Percentiles rank a stretch among this genome's conserved stretches.
Evolutionary conservation across 2,797 vertebrate species (phyloP).

Genomic region (Artibeus lituratus): DNA sequence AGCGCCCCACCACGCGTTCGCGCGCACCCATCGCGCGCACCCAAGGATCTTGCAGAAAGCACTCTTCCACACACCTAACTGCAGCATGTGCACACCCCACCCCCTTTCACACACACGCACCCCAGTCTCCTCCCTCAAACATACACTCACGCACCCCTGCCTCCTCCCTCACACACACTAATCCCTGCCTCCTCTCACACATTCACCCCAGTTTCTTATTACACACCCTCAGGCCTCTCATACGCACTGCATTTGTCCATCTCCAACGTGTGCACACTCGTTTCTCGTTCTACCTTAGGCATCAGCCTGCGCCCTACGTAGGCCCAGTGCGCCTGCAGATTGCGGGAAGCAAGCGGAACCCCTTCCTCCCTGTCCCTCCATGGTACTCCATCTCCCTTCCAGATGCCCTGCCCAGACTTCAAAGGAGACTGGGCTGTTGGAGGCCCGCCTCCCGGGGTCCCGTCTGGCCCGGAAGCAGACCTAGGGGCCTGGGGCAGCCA

Average conservation of each 20-base stretch:
- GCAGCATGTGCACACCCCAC: neutral
- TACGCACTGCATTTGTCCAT: neutral
- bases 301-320: conserved; percentile 49
- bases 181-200: neutral
- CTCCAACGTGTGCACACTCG: neutral
- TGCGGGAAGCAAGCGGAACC: conserved; percentile 89
- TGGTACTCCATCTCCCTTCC: conserved; percentile 89
- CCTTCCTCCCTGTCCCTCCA: conserved; percentile 87
- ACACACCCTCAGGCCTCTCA: neutral
- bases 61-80: neutral
- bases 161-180: neutral
- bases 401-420: conserved; percentile 84
- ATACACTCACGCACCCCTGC: neutral
- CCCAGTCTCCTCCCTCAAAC: neutral
- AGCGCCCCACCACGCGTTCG: too few species aligned
- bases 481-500: neutral
- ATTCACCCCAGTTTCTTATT: neutral
- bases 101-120: neutral
- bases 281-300: neutral
- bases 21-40: too few species aligned
- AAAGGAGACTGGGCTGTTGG: conserved; percentile 85
- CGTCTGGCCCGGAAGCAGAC: rapidly evolving
- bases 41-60: neutral
- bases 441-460: conserved; percentile 75
- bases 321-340: conserved; percentile 78